phyloP scores from a whole-genome alignment of 2,797 vertebrate genomes.

The Hippocampus kuda region DNA sequence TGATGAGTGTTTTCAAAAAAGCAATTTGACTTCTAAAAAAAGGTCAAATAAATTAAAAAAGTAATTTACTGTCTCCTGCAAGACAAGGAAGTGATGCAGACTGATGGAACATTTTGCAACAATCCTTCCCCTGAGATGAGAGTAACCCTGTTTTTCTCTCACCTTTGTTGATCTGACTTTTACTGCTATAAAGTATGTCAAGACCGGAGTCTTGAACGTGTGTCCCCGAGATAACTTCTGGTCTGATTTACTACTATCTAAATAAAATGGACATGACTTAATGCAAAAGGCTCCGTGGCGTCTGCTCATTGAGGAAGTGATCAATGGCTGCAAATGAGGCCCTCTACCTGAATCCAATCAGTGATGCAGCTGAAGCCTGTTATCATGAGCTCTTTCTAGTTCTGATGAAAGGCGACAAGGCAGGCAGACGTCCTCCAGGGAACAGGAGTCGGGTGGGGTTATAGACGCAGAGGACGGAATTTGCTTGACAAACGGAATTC shows the following conservation, averaged over 20 bases:
- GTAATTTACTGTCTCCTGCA: conserved; percentile 43
- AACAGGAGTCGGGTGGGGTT: conserved; percentile 30
- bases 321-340: conserved; percentile 57
- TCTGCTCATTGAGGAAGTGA: conserved; percentile 55
- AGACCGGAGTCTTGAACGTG: conserved; percentile 19
- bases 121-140: conserved; percentile 10
- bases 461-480: conserved; percentile 8
- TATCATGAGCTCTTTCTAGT: conserved; percentile 42
- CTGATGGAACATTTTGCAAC: conserved; percentile 12
- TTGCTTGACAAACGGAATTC: conserved; percentile 30
- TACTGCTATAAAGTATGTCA: conserved; percentile 15
- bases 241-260: not conserved
- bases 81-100: conserved; percentile 24
- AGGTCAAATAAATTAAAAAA: conserved; percentile 22
- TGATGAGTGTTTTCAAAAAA: conserved; percentile 20
- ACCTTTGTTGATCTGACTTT: conserved; percentile 34
- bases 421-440: conserved; percentile 35
- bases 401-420: conserved; percentile 44
- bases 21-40: conserved; percentile 15
- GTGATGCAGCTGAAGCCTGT: conserved; percentile 35
- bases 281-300: conserved; percentile 41
- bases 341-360: conserved; percentile 58
- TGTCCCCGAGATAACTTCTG: conserved; percentile 6
- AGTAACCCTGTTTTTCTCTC: conserved; percentile 16
- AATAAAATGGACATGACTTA: conserved; percentile 6